Percentiles rank a stretch among this genome's conserved stretches.
Evolutionary conservation across 2,113 vertebrate species (phyloP).

Genomic region (Scomber scombrus): DNA sequence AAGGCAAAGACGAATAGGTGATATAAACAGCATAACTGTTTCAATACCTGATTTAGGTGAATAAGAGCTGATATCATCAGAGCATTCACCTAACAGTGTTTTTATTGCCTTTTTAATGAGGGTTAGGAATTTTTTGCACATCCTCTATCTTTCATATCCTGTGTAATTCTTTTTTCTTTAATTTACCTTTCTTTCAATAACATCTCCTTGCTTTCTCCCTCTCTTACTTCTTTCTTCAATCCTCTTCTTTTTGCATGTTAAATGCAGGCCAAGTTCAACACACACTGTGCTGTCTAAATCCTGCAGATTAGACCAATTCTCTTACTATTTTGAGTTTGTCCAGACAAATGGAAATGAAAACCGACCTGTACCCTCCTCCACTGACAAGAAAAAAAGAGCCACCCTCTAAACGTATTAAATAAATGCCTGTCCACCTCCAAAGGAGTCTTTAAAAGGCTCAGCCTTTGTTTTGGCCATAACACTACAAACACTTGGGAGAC

Average conservation of each 20-base stretch:
- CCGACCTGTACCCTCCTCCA: background rate
- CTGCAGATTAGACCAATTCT: background rate
- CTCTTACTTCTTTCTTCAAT: background rate
- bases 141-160: background rate
- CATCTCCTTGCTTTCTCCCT: rapidly evolving
- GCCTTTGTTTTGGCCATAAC: slow-evolving; percentile 22
- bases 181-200: background rate
- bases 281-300: background rate
- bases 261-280: slow-evolving; percentile 10
- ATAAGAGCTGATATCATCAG: background rate
- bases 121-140: background rate
- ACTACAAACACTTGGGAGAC: slow-evolving; percentile 18
- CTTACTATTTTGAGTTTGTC: slow-evolving; percentile 2
- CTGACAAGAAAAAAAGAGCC: background rate
- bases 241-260: background rate
- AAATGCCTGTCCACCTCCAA: background rate
- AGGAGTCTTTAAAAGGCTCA: background rate
- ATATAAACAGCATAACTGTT: too few species aligned
- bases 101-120: slow-evolving; percentile 17
- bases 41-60: background rate
- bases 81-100: slow-evolving; percentile 14
- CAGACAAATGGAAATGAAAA: background rate
- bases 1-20: background rate
- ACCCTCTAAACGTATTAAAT: background rate
- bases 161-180: background rate